phyloP scores from a whole-genome alignment of 2,888 invertebrate genomes.

The Junonia oenone region DNA sequence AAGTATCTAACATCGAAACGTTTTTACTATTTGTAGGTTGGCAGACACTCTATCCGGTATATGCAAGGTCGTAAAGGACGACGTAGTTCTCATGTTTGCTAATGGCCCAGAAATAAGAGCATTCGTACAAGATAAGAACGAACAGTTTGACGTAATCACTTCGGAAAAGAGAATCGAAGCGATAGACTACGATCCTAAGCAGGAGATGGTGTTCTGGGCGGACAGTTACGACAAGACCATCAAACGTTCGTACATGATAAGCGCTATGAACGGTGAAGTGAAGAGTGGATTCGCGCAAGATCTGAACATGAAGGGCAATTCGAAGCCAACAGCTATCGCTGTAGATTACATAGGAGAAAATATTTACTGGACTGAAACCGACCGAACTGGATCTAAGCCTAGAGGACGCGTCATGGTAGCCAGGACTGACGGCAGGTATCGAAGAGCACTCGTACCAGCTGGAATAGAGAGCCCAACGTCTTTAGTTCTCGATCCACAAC shows the following conservation, averaged over 20 bases:
- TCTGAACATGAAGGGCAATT: slow-evolving; percentile 89
- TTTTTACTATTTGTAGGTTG: slow-evolving; percentile 54
- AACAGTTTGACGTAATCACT: slow-evolving; percentile 87
- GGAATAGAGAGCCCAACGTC: slow-evolving; percentile 93
- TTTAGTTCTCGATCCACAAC: slow-evolving; percentile 91
- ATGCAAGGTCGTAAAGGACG: slow-evolving; percentile 85
- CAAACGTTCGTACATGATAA: slow-evolving; percentile 93
- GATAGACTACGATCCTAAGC: slow-evolving; percentile 91
- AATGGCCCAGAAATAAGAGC: slow-evolving; percentile 93
- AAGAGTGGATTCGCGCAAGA: slow-evolving; percentile 93
- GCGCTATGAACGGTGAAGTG: slow-evolving; percentile 86
- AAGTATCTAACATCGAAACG: too few relatives aligned
- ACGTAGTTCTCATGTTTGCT: slow-evolving; percentile 85
- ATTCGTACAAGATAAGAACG: slow-evolving; percentile 82
- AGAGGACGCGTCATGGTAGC: slow-evolving; percentile 92
- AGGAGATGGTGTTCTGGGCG: slow-evolving; percentile 96
- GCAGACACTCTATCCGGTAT: slow-evolving; percentile 89
- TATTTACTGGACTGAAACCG: slow-evolving; percentile 95
- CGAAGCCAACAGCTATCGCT: slow-evolving; percentile 92
- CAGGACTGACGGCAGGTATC: slow-evolving; percentile 92
- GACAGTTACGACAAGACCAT: slow-evolving; percentile 95
- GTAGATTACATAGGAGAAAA: slow-evolving; percentile 97
- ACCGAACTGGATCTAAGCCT: slow-evolving; percentile 85
- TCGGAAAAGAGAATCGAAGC: slow-evolving; percentile 94
- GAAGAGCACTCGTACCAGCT: slow-evolving; percentile 87